Base-by-base conservation (phyloP, 2,113 vertebrate genomes). In the Caloenas nicobarica region DNA sequence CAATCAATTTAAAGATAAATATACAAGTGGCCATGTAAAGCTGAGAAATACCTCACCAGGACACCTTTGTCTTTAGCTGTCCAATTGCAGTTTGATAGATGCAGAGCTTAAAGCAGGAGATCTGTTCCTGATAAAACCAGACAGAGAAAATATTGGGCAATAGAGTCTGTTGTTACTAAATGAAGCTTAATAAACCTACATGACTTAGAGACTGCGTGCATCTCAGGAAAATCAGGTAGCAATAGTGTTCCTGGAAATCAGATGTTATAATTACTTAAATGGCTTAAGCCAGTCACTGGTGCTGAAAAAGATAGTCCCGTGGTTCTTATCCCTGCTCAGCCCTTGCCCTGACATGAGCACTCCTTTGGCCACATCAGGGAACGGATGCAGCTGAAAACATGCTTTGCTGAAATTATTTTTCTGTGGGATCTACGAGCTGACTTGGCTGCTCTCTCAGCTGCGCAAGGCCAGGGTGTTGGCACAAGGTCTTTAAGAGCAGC, bases 1-100 rank as follows among this genome's bases (percentile, higher is more conserved):
- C 58, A 93, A 94, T 89, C 79, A 94, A n/a, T 36, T 68, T 77
- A n/a, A 91, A 91, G 93, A 93, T 95, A 95, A 91, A 86, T 74
- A 65, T 82, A 65, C 28, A 91, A 89, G 42, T 68, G 34, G 38
- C 9, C 38, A 10, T 7, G 11, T 44, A 81, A 94, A 83, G 16
- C 34, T 44, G 77, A 86, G 85, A 91, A 88, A 60, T 34, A 66
- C 29, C 38, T 83, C 4, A 4, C 46, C 31, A 68, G 25, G 44
- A 93, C 33, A 77, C 23, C 15, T 87, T 61, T 54, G 28, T 34
- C 53, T 65, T 91, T 84, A 73, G 54, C 31, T 69, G 38, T 38
- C 44, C n/a, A 79, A 19, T 18, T 51, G 12, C 60, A 91, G 11
- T 42, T 89, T 44, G 17, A 31, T 1, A 70, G 34, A 38, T 0